These are phyloP conservation scores for Epistrophella euchroma DNA, from an alignment of 2,888 invertebrate species.

Conservation along the genomic window DNA sequence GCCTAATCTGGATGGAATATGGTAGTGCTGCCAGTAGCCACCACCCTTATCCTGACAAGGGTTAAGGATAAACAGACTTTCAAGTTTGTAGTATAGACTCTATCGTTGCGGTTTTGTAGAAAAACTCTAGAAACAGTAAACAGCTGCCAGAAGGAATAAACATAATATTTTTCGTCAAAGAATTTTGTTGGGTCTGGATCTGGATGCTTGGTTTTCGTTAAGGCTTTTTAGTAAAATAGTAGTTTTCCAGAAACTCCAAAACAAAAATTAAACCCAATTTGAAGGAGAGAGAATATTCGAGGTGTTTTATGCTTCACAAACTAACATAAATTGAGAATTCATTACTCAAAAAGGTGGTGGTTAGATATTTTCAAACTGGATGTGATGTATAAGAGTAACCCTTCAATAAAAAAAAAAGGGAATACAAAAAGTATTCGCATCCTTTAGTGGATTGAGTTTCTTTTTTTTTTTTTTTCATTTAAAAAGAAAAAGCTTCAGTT, in stretches of 20 bases:
- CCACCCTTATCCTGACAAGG: conserved; percentile 37
- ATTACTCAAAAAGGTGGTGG: conserved; percentile 48
- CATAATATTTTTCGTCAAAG: conserved; percentile 19
- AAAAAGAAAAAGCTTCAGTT: neutral
- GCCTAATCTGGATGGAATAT: conserved; percentile 22
- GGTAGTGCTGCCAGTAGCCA: neutral
- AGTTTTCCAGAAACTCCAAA: neutral
- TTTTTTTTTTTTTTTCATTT: neutral
- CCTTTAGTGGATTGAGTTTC: neutral
- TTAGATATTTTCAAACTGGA: conserved; percentile 11
- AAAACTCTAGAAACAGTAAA: conserved; percentile 30
- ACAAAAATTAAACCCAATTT: neutral
- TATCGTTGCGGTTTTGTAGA: conserved; percentile 26
- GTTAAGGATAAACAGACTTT: conserved; percentile 38
- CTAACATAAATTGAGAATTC: conserved; percentile 57
- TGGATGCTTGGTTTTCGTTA: neutral
- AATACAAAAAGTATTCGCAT: conserved; percentile 2
- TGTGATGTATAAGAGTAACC: conserved; percentile 1
- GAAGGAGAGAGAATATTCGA: neutral
- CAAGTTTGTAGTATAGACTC: conserved; percentile 18
- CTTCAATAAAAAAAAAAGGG: neutral
- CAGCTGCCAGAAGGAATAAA: conserved; percentile 27
- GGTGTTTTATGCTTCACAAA: conserved; percentile 6
- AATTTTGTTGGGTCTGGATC: neutral
- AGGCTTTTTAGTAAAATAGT: neutral